Evolutionary conservation across 35 echinoderm and acorn worm genomes (phyloP).

Genomic region (Heliocidaris erythrogramma): DNA sequence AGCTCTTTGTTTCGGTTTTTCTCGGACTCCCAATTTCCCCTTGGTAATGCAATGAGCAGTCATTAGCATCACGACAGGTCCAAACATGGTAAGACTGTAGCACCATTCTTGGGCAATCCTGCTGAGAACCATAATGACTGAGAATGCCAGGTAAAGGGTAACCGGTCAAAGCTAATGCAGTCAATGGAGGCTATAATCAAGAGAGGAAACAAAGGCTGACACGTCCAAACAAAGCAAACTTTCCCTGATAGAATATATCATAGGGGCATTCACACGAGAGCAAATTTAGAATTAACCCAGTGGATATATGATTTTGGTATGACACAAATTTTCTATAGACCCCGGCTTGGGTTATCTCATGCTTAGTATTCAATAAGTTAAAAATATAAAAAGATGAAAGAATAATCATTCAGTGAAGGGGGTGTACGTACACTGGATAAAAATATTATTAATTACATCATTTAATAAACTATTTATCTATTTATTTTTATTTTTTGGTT

Average conservation of each 20-base stretch:
- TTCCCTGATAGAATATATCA: neutral
- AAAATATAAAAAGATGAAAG: neutral
- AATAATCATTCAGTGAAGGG: neutral
- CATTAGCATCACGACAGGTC: neutral
- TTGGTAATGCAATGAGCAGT: neutral
- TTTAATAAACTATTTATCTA: too few relatives aligned
- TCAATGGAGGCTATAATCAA: neutral
- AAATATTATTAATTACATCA: too few relatives aligned
- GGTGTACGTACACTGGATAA: neutral
- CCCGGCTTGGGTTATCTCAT: too few relatives aligned
- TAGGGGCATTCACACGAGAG: neutral
- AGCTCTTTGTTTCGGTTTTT: too few relatives aligned
- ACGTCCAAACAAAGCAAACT: neutral
- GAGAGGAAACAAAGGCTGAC: neutral
- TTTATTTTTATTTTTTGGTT: too few relatives aligned
- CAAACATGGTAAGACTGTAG: conserved; percentile 9
- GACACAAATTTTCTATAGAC: too few relatives aligned
- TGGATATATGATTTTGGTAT: too few relatives aligned
- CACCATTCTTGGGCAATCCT: neutral
- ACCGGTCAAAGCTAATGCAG: neutral
- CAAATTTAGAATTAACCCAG: too few relatives aligned
- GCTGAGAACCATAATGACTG: neutral
- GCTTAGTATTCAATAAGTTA: too few relatives aligned
- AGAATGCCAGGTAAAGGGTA: conserved; percentile 24
- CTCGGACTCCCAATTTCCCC: too few relatives aligned